phyloP scores from a whole-genome alignment of 2,113 vertebrate genomes.

The Callithrix jacchus region DNA sequence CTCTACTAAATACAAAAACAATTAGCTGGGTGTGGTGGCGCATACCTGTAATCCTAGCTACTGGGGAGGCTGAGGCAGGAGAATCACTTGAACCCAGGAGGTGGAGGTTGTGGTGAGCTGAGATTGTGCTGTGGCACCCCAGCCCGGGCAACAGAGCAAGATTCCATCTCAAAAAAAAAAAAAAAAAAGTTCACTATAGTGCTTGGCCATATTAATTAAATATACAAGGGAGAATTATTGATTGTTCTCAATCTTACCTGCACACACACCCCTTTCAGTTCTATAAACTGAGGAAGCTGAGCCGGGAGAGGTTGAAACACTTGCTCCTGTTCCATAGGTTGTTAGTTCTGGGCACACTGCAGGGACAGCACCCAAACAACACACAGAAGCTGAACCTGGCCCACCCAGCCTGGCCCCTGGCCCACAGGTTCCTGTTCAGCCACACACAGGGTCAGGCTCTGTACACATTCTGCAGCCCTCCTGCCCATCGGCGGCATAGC shows the following conservation, averaged over 20 bases:
- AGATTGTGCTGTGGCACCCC: not conserved
- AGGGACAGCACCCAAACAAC: not conserved
- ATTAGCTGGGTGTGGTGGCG: not conserved
- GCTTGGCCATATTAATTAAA: not conserved
- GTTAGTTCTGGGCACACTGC: not conserved
- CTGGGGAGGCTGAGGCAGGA: not conserved
- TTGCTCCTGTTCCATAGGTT: not conserved
- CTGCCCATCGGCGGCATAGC: not conserved
- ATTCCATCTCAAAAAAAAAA: not conserved
- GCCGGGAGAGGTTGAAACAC: not conserved
- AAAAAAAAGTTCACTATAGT: too few species aligned
- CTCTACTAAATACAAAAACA: not conserved
- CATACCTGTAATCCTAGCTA: not conserved
- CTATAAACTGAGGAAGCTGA: not conserved
- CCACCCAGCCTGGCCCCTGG: not conserved
- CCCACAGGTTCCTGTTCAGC: not conserved
- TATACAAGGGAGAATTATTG: not conserved
- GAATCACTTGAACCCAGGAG: not conserved
- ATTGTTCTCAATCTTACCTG: not conserved
- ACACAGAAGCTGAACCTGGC: not conserved
- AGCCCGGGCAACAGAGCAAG: not conserved
- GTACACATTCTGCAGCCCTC: too few species aligned
- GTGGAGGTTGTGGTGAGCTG: not conserved
- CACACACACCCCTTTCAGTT: not conserved
- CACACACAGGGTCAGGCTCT: not conserved